Evolutionary conservation across 2,113 vertebrate genomes (phyloP), one percentile per base, ranked within the genome.

Genomic region (Syrmaticus mikado): DNA sequence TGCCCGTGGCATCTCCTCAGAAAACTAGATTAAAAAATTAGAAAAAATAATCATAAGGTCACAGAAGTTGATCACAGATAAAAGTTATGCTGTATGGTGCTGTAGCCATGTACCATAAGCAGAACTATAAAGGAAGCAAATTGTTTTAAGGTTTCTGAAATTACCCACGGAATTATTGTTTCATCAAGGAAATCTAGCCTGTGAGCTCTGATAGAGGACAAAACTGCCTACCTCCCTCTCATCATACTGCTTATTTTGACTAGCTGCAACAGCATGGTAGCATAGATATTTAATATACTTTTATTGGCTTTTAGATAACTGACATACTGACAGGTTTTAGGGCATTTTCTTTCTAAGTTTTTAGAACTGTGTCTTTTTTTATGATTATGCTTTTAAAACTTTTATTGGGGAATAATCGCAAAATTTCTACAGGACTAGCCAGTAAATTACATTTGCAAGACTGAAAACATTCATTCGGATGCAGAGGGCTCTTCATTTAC

Each of bases 241-340:
- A 43, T 83, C 38, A 45, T 62, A 68, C 16, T 87, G 85, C 60
- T 89, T 92, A 73, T 89, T 95, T 82, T 85, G 36, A 92, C 85
- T 55, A 77, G 75, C n/a, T 85, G 34, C 67, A 89, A 71, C 38
- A 30, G 19, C 64, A 85, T 27, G 60, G 27, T 87, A 89, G 46
- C 65, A 92, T 61, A 87, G 82, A 87, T 94, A 91, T 94, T 87
- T 82, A 93, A 94, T 87, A 89, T 61, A 81, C 13, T 83, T 93
- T 92, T 81, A 90, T 91, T 96, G 68, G 57, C 75, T 95, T 96
- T 85, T 67, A 86, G 82, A 85, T 76, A 67, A 41, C 43, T 87
- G 71, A 91, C 38, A 67, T 93, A 85, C 22, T 82, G 75, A 82
- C 78, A 58, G 25, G 10, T 57, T 93, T 83, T 2, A 38, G 50